Evolutionary conservation across 92 coral and sea anemone genomes (phyloP).

Genomic region (Palythoa grandis): DNA sequence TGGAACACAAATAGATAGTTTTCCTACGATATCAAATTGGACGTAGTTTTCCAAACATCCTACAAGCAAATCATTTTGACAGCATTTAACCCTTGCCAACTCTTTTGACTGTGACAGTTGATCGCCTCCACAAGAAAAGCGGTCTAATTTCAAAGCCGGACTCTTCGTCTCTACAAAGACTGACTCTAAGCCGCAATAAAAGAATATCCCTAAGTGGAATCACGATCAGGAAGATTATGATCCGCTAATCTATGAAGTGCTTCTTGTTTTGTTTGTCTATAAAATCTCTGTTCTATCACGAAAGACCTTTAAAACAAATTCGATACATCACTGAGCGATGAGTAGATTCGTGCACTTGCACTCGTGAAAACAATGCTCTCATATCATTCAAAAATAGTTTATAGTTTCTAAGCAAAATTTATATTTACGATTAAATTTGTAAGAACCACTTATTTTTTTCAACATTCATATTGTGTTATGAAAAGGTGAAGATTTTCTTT

Average conservation of each 20-base stretch:
- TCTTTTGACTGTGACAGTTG: background rate
- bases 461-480: background rate
- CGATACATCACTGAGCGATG: background rate
- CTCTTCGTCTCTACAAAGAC: background rate
- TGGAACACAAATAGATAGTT: background rate
- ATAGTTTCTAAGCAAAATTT: background rate
- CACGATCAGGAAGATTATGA: slow-evolving; percentile 30
- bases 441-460: background rate
- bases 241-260: slow-evolving; percentile 43
- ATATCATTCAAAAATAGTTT: background rate
- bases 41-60: background rate
- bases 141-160: slow-evolving; percentile 11
- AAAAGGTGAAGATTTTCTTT: background rate
- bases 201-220: slow-evolving; percentile 27
- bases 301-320: slow-evolving; percentile 1
- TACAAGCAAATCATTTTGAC: slow-evolving; percentile 5
- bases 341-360: background rate
- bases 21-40: slow-evolving; percentile 9
- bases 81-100: slow-evolving; percentile 31
- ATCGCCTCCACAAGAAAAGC: background rate
- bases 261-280: slow-evolving; percentile 33
- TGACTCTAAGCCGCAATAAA: slow-evolving; percentile 23
- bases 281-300: slow-evolving; percentile 23
- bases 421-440: too few relatives aligned
- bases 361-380: background rate